Percentiles rank a stretch among this genome's conserved stretches.
phyloP scores from a whole-genome alignment of 2,888 invertebrate genomes.

The Epinotia brunnichana region DNA sequence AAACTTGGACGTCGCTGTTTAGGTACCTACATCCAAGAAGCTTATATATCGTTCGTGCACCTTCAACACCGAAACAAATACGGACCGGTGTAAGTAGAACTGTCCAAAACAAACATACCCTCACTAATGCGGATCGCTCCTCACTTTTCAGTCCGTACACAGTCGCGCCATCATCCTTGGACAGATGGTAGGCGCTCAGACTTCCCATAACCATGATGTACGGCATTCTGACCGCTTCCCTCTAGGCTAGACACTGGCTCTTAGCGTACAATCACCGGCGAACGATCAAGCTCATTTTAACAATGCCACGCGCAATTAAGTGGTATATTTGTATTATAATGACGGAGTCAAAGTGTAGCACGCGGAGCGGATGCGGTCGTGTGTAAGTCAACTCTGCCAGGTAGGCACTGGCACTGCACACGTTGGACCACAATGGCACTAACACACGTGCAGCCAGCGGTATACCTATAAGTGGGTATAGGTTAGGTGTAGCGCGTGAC shows the following conservation, averaged over 20 bases:
- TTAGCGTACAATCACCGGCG: constrained; percentile 56
- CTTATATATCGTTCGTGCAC: no score
- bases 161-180: constrained; percentile 77
- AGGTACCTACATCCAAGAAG: no score
- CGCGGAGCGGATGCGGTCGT: constrained; percentile 59
- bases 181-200: constrained; percentile 73
- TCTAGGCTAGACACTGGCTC: constrained; percentile 28
- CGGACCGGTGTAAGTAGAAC: constrained; percentile 14
- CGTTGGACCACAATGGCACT: constrained; percentile 41
- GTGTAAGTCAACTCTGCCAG: constrained; percentile 73
- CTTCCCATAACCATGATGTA: constrained; percentile 82
- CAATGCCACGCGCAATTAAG: constrained; percentile 43
- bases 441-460: constrained; percentile 48
- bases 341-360: constrained; percentile 47
- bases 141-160: constrained; percentile 79
- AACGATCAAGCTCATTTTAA: constrained; percentile 60
- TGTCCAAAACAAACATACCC: constrained; percentile 50
- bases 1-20: constrained; percentile 7
- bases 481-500: constrained; percentile 53
- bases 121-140: constrained; percentile 65
- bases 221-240: constrained; percentile 65
- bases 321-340: constrained; percentile 29
- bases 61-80: constrained; percentile 23
- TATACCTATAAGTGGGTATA: constrained; percentile 42
- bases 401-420: constrained; percentile 58